These are phyloP conservation scores for Prunella himalayana DNA, from an alignment of 2,113 vertebrate genomes.

Conservation along the genomic window DNA sequence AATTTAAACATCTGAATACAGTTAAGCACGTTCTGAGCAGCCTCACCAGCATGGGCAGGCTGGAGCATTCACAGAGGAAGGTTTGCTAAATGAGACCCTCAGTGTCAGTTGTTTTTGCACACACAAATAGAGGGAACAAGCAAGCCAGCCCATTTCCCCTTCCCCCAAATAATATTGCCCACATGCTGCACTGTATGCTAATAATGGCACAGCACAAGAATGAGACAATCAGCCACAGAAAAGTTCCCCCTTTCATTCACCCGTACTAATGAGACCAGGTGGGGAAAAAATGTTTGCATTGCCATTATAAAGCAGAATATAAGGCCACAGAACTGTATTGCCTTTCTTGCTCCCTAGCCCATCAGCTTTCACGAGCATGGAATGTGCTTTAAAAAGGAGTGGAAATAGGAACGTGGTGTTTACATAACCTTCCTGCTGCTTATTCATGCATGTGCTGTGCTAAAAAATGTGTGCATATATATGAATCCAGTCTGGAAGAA, in stretches of 20 bases:
- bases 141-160: not conserved
- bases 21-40: constrained; percentile 49
- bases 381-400: not conserved
- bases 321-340: not conserved
- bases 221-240: not conserved
- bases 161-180: not conserved
- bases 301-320: not conserved
- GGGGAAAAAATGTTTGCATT: not conserved
- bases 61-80: not conserved
- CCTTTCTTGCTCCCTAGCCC: not conserved
- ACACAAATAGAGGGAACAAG: not conserved
- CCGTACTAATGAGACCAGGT: not conserved
- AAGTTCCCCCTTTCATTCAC: not conserved
- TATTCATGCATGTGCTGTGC: not conserved
- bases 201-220: not conserved
- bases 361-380: not conserved
- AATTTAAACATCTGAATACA: constrained; percentile 61
- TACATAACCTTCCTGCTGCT: not conserved
- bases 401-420: not conserved
- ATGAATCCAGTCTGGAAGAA: not conserved
- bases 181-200: not conserved
- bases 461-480: not conserved
- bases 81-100: not conserved
- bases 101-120: not conserved
- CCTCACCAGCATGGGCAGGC: not conserved